phyloP scores from a whole-genome alignment of 2,888 invertebrate species.

The Sphaerophoria rueppellii region DNA sequence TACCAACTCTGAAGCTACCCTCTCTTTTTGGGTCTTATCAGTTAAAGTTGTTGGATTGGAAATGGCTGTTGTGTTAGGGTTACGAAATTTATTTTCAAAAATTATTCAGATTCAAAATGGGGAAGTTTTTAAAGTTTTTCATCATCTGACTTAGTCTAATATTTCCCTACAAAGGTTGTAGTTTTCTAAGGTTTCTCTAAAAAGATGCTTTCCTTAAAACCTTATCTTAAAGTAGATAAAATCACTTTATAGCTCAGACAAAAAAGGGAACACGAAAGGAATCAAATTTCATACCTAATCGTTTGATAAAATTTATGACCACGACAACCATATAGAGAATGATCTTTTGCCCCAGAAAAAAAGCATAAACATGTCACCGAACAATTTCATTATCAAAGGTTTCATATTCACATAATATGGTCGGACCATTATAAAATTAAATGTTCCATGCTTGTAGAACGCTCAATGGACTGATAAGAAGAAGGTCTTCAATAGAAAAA shows the following conservation, averaged over 20 bases:
- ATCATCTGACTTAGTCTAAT: background rate
- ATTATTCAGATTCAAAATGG: background rate
- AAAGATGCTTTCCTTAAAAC: background rate
- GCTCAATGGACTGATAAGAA: conserved; percentile 2
- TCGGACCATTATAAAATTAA: background rate
- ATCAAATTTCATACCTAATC: conserved; percentile 10
- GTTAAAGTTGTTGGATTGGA: conserved; percentile 21
- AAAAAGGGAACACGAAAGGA: background rate
- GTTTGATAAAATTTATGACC: conserved; percentile 27
- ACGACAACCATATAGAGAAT: background rate
- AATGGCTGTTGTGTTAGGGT: background rate
- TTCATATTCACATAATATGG: conserved; percentile 30
- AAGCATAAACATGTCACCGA: conserved; percentile 65
- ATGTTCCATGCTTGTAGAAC: background rate
- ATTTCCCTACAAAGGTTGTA: no score
- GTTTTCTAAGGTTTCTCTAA: no score
- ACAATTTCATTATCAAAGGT: conserved; percentile 33
- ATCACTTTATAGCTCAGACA: background rate
- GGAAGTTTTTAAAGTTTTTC: background rate
- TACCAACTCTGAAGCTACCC: background rate
- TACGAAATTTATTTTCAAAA: background rate
- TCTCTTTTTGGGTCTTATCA: conserved; percentile 2
- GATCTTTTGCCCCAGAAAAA: background rate
- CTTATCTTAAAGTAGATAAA: background rate
- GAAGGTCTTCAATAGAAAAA: background rate